Base-by-base conservation (phyloP, 2,113 vertebrate genomes). In the Chaetops frenatus region DNA sequence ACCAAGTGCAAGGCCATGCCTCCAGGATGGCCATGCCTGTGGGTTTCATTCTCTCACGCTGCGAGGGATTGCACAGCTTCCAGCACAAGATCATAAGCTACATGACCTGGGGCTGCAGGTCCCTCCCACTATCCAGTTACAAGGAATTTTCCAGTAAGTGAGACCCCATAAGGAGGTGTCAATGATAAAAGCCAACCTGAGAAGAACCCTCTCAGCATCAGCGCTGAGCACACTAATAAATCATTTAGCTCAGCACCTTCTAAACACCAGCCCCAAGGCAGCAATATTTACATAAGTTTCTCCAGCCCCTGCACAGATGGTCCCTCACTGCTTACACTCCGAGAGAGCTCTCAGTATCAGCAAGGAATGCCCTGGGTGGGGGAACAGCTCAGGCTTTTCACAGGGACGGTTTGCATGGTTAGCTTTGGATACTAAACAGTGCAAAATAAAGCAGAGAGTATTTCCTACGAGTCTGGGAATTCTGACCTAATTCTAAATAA, bases 111-210 rank as follows among this genome's bases (percentile, higher is more conserved):
- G 40, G 9, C 85, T 82, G 36, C 81, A 80, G 36, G 28, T 87
- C 61, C 56, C 77, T 83, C 72, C 61, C 69, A 44, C 64, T 93
- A 83, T 94, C 84, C 84, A 57, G 66, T 93, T 91, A 90, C 81
- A 3, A 54, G 66, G 79, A 90, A 94, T 86, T 92, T 96, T 95
- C 95, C 93, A 94, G 84, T 72, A 79, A 82, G 47, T 5, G n/a
- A 92, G 88, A 72, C 38, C 54, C 53, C 35, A 10, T 78, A 77
- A 95, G 71, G 78, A 95, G 77, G 66, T 92, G 72, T 94, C 84
- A 79, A 25, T 92, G 93, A 92, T 86, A 96, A 96, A 85, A 94
- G 81, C 71, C 91, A 95, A 91, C 95, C 74, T 50, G 81, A 95
- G 81, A 94, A 95, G 88, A 91, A 82, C 61, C 36, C 61, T 89